phyloP scores from a whole-genome alignment of 1,140 invertebrate genomes.

The Caerostris extrusa region DNA sequence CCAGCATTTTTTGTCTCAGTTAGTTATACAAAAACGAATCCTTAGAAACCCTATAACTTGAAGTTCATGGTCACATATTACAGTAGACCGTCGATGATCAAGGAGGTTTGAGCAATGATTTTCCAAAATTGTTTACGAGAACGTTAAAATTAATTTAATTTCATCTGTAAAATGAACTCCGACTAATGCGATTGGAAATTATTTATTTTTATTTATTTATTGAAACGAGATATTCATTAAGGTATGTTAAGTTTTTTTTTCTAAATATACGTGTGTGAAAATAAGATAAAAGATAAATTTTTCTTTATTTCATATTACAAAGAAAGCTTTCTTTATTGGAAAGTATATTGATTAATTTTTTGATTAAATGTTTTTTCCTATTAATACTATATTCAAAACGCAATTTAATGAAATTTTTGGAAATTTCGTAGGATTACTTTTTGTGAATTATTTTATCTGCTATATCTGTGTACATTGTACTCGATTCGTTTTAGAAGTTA shows the following conservation, averaged over 20 bases:
- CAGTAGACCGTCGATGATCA: not conserved
- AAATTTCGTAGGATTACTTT: no score
- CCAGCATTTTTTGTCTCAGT: constrained; percentile 6
- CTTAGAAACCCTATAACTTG: not conserved
- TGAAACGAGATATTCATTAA: not conserved
- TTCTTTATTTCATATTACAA: no score
- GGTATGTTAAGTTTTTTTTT: not conserved
- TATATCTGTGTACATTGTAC: no score
- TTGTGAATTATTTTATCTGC: no score
- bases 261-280: not conserved
- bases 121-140: not conserved
- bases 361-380: no score
- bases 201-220: not conserved
- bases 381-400: no score
- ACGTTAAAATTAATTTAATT: not conserved
- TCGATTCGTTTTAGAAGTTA: no score
- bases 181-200: not conserved
- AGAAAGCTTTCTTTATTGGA: no score
- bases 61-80: not conserved
- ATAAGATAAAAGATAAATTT: no score
- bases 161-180: not conserved
- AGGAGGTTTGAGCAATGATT: not conserved
- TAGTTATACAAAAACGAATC: not conserved
- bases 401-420: no score
- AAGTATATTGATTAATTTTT: no score